Conservation (phyloP, 1,140 invertebrate species). For the Drosophila burlai region DNA sequence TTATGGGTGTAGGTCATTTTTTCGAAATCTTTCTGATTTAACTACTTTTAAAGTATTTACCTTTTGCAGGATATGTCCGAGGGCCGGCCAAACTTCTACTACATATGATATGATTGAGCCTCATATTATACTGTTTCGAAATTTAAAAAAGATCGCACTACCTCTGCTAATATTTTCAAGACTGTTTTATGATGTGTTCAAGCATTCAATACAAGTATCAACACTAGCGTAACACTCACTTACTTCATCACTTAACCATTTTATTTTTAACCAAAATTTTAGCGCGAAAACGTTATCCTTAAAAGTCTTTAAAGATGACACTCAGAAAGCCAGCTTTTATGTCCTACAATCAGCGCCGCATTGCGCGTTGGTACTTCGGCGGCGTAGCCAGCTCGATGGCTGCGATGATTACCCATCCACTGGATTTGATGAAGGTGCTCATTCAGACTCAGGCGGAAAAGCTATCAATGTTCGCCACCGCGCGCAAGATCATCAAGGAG, state of each 20-base stretch:
- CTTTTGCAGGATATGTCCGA: conserved; percentile 53
- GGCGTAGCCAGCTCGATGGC: conserved; percentile 92
- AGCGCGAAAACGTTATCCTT: not conserved
- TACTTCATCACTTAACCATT: too few relatives aligned
- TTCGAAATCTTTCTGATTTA: accelerated
- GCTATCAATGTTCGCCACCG: conserved; percentile 35
- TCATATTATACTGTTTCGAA: not conserved
- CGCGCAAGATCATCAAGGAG: conserved; percentile 42
- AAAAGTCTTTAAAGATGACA: conserved; percentile 2
- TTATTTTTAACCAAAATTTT: not conserved
- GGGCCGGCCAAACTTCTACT: conserved; percentile 51
- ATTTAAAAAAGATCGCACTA: conserved; percentile 5
- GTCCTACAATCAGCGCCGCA: conserved; percentile 38
- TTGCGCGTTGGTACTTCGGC: conserved; percentile 95
- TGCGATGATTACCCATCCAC: conserved; percentile 97
- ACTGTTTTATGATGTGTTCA: too few relatives aligned
- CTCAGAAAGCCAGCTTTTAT: not conserved
- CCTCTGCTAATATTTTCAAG: not conserved
- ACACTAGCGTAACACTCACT: not conserved
- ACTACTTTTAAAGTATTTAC: too few relatives aligned
- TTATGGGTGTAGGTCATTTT: conserved; percentile 29
- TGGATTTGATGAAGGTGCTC: conserved; percentile 98
- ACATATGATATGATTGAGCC: conserved; percentile 34
- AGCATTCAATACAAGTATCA: not conserved
- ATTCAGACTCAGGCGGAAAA: conserved; percentile 98